Conservation (phyloP, 2,888 invertebrate genomes). For the Willowsia nigromaculata region DNA sequence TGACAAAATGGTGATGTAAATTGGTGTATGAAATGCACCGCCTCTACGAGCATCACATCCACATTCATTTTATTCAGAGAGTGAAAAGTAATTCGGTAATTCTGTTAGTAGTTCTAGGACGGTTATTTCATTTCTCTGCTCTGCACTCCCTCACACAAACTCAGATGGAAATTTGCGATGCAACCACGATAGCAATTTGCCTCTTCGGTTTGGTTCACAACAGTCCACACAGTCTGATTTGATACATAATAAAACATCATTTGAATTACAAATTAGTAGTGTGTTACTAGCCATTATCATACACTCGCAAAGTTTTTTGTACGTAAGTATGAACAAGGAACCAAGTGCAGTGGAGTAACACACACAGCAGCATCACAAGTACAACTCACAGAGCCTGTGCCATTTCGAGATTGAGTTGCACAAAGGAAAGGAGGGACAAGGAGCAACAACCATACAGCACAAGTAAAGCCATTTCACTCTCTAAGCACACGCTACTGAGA, state of each 20-base stretch:
- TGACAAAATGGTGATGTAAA: too few relatives aligned
- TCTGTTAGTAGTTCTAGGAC: neutral
- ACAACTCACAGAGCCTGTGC: neutral
- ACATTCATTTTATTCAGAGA: slow-evolving; percentile 9
- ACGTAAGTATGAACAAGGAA: neutral
- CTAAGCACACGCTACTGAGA: neutral
- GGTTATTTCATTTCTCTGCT: neutral
- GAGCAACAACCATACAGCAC: neutral
- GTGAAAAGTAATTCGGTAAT: slow-evolving; percentile 28
- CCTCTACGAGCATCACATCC: neutral
- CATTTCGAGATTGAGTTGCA: neutral
- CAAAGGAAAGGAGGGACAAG: neutral
- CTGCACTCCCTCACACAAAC: neutral
- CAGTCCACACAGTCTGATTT: slow-evolving; percentile 16
- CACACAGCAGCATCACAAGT: neutral
- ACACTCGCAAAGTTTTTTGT: neutral
- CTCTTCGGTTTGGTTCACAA: neutral
- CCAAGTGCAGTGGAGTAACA: neutral
- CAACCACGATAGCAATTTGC: neutral
- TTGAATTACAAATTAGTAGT: slow-evolving; percentile 44
- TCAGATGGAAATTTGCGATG: neutral
- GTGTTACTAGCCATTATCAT: neutral
- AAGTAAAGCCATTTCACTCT: neutral
- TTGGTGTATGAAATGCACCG: slow-evolving; percentile 45
- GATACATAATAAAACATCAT: slow-evolving; percentile 42